Percentiles rank a stretch among this genome's conserved stretches.
Evolutionary conservation across 1,140 invertebrate genomes (phyloP).

Genomic region (Sogatella furcifera): DNA sequence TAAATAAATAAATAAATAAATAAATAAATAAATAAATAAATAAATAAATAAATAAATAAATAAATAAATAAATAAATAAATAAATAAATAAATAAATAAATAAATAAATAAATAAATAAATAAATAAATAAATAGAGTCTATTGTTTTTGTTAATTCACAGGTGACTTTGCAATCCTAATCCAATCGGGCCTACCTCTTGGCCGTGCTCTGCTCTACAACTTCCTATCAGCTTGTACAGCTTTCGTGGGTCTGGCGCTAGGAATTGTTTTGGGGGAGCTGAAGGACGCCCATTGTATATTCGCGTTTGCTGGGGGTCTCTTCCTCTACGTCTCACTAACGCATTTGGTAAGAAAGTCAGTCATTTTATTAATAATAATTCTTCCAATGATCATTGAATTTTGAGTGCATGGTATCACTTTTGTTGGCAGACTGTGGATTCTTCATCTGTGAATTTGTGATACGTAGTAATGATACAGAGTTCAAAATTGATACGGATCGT

Average conservation of each 20-base stretch:
- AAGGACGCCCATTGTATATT: conserved; percentile 61
- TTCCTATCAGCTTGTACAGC: conserved; percentile 61
- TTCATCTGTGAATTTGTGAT: no score
- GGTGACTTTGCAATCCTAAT: conserved; percentile 72
- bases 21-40: no score
- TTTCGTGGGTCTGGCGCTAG: conserved; percentile 61
- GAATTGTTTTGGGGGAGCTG: conserved; percentile 58
- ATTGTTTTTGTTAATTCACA: conserved; percentile 21
- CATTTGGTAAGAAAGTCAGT: conserved; percentile 47
- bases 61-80: no score
- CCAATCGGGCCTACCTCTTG: conserved; percentile 59
- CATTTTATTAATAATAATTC: background rate
- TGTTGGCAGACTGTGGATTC: no score
- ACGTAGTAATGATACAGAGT: no score
- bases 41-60: no score
- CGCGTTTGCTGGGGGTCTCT: conserved; percentile 66
- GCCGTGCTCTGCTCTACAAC: conserved; percentile 59
- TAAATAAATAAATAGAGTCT: background rate
- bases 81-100: no score
- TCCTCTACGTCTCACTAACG: conserved; percentile 68
- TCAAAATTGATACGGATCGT: no score
- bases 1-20: no score
- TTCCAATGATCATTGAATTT: background rate
- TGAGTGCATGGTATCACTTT: no score
- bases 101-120: no score